Base-by-base conservation (phyloP, 2,888 invertebrate species). In the Athrips mouffetella region DNA sequence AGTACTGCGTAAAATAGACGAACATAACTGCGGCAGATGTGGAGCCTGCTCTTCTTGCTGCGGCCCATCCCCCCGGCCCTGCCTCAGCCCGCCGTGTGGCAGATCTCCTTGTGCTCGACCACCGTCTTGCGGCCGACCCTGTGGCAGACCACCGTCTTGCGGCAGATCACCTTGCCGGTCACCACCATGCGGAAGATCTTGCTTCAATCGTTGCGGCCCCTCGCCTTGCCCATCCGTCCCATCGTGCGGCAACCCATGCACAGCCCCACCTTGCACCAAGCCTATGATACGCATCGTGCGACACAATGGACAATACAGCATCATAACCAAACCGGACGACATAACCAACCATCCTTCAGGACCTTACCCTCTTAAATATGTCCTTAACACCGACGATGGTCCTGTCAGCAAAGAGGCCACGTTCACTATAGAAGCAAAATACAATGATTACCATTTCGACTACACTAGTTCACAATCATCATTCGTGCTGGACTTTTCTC, bases 401-500 rank as follows among this genome's bases (percentile, higher is more conserved):
- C n/a, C 13, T 2, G 63, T 63, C 1, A 51, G 51, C 3, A 15
- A 39, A 7, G 13, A 59, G 0, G 63, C 62, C 0, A 85, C 77
- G 59, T 87, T 65, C 57, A 82, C 83, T 51, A 73, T 88, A 1
- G 87, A 88, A 63, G 87, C 82, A 0, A 87, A 86, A 57, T 87
- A 70, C 50, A 88, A 88, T 47, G 83, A 87, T 47, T 81, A 83
- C 48, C 80, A 76, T 48, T 87, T 87, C 49, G 87, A 88, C 48
- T 87, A 85, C 49, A 83, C 84, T 2, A 81, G 81, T 54, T 87
- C 87, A 0, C 77, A 86, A 49, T 60, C 80, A 1, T 87, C 87
- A 1, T 88, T 87, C 51, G 73, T 88, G 8, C 48, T 87, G 23
- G 87, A 88, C 54, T 88, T 88, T 56, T 69, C 81, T 2, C 87